Base-by-base conservation (phyloP, 2,797 vertebrate genomes). In the Hybognathus amarus region DNA sequence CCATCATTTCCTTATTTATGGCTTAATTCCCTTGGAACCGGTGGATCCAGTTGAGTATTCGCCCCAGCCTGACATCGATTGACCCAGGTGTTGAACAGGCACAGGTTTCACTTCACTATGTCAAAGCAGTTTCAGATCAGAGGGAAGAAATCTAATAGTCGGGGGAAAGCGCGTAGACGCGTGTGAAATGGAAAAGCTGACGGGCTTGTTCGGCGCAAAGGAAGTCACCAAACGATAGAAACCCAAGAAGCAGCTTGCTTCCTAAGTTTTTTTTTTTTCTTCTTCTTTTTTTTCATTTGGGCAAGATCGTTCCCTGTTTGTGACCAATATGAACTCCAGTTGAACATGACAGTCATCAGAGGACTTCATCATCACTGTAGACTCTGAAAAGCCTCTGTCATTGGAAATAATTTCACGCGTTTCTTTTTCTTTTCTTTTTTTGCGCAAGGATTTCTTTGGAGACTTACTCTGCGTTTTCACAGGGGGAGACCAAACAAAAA, bases 31-130 rank as follows among this genome's bases (percentile, higher is more conserved):
- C 94, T 95, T 96, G 95, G 95, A 98, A 98, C 97, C 97, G 97
- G 98, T 98, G 97, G 95, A 97, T 99, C 97, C 97, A 98, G 97
- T 98, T 98, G 96, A 94, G 93, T 92, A 93, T 94, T 95, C 95
- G 93, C 93, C 92, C 84, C 85, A 89, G 87, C 12, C 82, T 85
- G 87, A 94, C 95, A 96, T 93, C 95, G 95, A 79, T 83, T 80
- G 73, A 83, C 84, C 92, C 93, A 91, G 90, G 91, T 80, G 78
- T 77, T 68, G 38, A 59, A 27, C 78, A 73, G 79, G 54, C 36
- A 54, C 75, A 63, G 67, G 68, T 80, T 82, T 77, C 45, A 71
- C 17, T 91, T 94, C 90, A 93, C 93, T 93, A 91, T 93, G 93
- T 93, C 90, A 94, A 92, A 92, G 93, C 93, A 94, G 82, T 78